phyloP scores from a whole-genome alignment of 2,113 vertebrate genomes.

The Mesitornis unicolor region DNA sequence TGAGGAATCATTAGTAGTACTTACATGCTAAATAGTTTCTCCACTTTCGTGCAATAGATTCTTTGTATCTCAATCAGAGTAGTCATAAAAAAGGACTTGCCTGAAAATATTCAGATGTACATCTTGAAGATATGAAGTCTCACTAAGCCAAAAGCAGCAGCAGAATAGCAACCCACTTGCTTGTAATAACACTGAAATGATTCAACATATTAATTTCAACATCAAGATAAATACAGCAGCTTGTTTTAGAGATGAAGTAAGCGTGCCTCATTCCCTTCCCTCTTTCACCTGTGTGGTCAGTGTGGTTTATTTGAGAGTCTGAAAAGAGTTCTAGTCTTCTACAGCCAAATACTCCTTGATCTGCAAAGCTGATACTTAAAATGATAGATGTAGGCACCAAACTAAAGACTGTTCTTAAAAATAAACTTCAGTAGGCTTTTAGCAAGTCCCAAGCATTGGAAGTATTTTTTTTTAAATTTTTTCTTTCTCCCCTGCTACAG shows the following conservation, averaged over 20 bases:
- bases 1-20: not conserved
- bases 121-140: not conserved
- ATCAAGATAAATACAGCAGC: not conserved
- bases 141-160: not conserved
- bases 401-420: not conserved
- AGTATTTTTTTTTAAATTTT: not conserved
- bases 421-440: not conserved
- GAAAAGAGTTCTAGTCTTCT: not conserved
- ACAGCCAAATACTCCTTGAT: not conserved
- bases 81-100: not conserved
- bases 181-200: not conserved
- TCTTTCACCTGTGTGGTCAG: not conserved
- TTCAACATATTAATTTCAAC: not conserved
- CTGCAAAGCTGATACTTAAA: not conserved
- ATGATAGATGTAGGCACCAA: not conserved
- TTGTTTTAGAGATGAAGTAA: slow-evolving; percentile 16
- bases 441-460: not conserved
- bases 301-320: not conserved
- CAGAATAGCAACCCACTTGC: not conserved
- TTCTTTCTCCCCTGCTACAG: not conserved
- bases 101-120: not conserved
- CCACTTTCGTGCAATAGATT: not conserved
- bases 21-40: not conserved
- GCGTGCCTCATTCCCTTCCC: not conserved
- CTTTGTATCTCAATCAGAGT: not conserved